phyloP scores from a whole-genome alignment of 2,113 vertebrate genomes.

The Nyctibius bracteatus region DNA sequence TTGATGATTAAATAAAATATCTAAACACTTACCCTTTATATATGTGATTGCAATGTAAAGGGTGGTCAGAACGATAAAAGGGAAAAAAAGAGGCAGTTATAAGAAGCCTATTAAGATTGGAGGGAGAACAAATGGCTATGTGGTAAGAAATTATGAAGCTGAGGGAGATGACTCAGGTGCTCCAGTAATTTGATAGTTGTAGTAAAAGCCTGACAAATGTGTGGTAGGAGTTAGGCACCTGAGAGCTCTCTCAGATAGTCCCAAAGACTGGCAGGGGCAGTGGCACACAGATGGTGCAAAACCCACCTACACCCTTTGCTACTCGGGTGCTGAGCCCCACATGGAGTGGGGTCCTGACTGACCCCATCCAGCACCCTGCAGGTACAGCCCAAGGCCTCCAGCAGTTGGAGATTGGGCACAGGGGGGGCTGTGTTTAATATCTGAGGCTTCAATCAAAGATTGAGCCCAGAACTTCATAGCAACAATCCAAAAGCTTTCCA shows the following conservation, averaged over 20 bases:
- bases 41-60: background rate
- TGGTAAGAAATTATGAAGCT: background rate
- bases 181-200: background rate
- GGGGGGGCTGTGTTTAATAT: background rate
- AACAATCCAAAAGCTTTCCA: slow-evolving; percentile 42
- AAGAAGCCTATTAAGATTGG: background rate
- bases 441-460: background rate
- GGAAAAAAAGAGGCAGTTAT: background rate
- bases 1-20: background rate
- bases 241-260: background rate
- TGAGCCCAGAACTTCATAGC: background rate
- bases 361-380: background rate
- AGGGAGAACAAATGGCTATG: background rate
- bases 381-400: background rate
- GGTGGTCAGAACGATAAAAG: background rate
- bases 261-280: background rate
- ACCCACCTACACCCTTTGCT: background rate
- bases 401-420: background rate
- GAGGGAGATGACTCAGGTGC: background rate
- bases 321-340: background rate
- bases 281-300: background rate
- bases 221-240: background rate
- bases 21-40: background rate
- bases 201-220: background rate
- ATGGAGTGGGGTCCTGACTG: fast-evolving